A percentile compares a stretch with the other conserved stretches of the same genome.
Evolutionary conservation across 1,140 invertebrate species (phyloP).

Genomic region (Akabosia matsudoensis): DNA sequence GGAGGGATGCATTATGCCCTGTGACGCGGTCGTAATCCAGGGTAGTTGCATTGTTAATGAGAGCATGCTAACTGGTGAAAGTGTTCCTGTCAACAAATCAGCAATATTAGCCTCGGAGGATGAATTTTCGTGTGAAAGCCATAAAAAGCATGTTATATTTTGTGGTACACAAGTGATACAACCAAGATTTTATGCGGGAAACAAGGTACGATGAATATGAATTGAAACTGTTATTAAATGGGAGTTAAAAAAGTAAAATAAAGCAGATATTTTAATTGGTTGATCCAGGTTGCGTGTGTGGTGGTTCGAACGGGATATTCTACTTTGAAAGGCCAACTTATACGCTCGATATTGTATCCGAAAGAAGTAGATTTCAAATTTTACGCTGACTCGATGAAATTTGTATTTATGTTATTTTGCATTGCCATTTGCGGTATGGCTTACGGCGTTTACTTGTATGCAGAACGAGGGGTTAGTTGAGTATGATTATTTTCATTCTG

Average conservation of each 20-base stretch:
- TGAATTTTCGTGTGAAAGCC: constrained; percentile 51
- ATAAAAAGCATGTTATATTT: constrained; percentile 62
- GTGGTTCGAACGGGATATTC: constrained; percentile 59
- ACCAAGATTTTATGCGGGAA: constrained; percentile 61
- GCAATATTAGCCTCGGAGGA: constrained; percentile 54
- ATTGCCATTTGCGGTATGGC: constrained; percentile 56
- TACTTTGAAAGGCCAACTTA: constrained; percentile 62
- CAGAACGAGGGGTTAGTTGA: constrained; percentile 47
- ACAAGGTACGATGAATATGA: constrained; percentile 46
- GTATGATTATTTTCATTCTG: neutral
- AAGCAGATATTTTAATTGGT: neutral
- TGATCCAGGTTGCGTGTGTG: constrained; percentile 52
- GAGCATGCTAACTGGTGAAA: constrained; percentile 86
- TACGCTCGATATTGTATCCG: constrained; percentile 61
- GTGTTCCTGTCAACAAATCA: constrained; percentile 64
- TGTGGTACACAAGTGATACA: constrained; percentile 66
- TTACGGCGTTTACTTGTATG: constrained; percentile 54
- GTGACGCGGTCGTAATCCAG: constrained; percentile 82
- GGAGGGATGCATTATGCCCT: constrained; percentile 77
- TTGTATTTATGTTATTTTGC: constrained; percentile 54
- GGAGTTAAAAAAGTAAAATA: no score
- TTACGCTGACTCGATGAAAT: constrained; percentile 59
- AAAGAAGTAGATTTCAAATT: constrained; percentile 62
- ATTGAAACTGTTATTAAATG: neutral
- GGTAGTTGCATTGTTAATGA: constrained; percentile 93